Conservation (phyloP, 1,140 invertebrate species). For the Chelonus insularis region DNA sequence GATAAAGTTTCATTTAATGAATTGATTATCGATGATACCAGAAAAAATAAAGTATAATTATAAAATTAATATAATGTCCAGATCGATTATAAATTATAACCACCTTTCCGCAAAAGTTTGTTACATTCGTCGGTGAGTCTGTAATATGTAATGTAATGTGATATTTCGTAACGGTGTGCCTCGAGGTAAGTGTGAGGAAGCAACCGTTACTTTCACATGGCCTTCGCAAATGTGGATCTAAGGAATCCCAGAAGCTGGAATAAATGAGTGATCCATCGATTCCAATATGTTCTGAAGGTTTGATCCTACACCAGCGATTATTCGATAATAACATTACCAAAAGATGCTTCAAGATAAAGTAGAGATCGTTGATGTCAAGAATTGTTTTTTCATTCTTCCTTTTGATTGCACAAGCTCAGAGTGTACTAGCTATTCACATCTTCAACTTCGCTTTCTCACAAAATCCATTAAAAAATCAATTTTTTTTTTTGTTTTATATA, state of each 20-base stretch:
- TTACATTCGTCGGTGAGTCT: background rate
- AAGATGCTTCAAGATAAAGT: background rate
- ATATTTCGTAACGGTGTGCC: constrained; percentile 21
- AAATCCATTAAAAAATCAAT: background rate
- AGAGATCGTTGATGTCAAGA: background rate
- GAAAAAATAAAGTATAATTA: background rate
- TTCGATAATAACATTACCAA: background rate
- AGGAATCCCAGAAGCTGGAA: constrained; percentile 39
- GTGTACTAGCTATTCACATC: background rate
- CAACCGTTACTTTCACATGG: constrained; percentile 46
- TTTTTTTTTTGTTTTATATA: background rate
- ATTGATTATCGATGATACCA: background rate
- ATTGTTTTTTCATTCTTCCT: background rate
- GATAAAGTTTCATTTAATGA: too few relatives aligned
- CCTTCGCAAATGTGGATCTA: constrained; percentile 38
- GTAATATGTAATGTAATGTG: constrained; percentile 11
- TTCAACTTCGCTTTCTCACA: background rate
- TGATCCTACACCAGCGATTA: background rate
- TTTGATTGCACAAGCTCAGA: background rate
- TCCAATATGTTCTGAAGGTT: background rate
- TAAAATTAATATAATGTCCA: background rate
- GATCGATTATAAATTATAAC: constrained; percentile 4
- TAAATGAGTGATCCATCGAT: constrained; percentile 19
- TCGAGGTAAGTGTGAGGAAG: constrained; percentile 27
- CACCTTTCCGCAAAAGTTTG: constrained; percentile 6